These are phyloP conservation scores for Melanotaenia parkinsoni DNA, from an alignment of 2,797 vertebrate species.

Conservation along the genomic window DNA sequence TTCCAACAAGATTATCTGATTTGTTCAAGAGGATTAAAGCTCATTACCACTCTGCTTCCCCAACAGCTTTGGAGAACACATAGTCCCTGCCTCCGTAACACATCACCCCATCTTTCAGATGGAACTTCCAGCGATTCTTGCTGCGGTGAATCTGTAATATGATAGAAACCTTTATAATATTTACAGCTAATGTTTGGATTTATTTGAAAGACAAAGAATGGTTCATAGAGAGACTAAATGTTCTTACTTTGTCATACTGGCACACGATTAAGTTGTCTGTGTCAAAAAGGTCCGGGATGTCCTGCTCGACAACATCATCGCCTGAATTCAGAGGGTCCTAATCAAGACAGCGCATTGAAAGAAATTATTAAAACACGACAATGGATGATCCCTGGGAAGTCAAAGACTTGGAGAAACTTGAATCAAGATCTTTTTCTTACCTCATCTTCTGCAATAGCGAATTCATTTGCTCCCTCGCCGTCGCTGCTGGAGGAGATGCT, in stretches of 20 bases:
- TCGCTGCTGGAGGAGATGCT: constrained; percentile 82
- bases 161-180: not conserved
- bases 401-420: not conserved
- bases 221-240: not conserved
- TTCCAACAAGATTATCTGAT: constrained; percentile 16
- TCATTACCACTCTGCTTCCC: constrained; percentile 96
- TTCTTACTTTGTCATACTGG: constrained; percentile 96
- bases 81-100: constrained; percentile 93
- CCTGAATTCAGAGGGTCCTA: constrained; percentile 98
- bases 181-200: not conserved
- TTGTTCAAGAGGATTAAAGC: constrained; percentile 18
- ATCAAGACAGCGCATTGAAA: constrained; percentile 9
- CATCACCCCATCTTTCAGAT: constrained; percentile 96
- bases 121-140: constrained; percentile 99
- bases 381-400: not conserved
- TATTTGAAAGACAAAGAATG: not conserved
- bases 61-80: constrained; percentile 94
- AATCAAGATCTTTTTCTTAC: constrained; percentile 42
- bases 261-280: constrained; percentile 96
- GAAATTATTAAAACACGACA: constrained; percentile 3
- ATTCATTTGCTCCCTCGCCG: constrained; percentile 75
- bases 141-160: constrained; percentile 92
- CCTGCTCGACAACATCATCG: constrained; percentile 96
- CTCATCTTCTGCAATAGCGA: constrained; percentile 84
- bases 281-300: constrained; percentile 95